A percentile compares a stretch with the other conserved stretches of the same genome.
Evolutionary conservation across 1,140 invertebrate genomes (phyloP).

Genomic region (Anastrepha obliqua): DNA sequence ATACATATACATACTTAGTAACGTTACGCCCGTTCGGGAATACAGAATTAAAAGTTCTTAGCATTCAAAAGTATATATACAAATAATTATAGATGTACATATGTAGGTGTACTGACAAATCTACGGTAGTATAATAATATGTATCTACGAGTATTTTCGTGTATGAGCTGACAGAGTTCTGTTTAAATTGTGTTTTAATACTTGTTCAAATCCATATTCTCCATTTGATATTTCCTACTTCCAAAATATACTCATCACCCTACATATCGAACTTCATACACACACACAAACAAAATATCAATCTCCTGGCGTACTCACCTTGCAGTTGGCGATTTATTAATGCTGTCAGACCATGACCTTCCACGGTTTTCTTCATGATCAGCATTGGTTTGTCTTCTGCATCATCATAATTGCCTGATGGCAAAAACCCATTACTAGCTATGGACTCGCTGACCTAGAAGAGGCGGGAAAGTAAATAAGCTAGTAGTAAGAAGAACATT

Average conservation of each 20-base stretch:
- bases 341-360: constrained; percentile 85
- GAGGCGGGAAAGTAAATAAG: not conserved
- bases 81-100: not conserved
- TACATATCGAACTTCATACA: not conserved
- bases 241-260: not conserved
- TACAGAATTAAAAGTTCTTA: not conserved
- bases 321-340: constrained; percentile 85
- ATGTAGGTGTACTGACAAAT: not conserved
- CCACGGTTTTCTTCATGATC: constrained; percentile 84
- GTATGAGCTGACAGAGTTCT: not conserved
- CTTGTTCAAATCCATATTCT: not conserved
- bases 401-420: constrained; percentile 82
- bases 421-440: constrained; percentile 83
- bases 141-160: not conserved
- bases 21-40: not conserved
- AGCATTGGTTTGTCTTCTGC: constrained; percentile 85
- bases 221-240: not conserved
- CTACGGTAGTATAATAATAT: not conserved
- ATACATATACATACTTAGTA: not conserved
- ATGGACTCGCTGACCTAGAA: constrained; percentile 85
- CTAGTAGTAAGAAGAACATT: not conserved
- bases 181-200: too few relatives aligned
- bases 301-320: constrained; percentile 77
- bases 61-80: not conserved
- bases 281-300: not conserved